phyloP scores from a whole-genome alignment of 2,113 vertebrate genomes.

The Etia nguti region DNA sequence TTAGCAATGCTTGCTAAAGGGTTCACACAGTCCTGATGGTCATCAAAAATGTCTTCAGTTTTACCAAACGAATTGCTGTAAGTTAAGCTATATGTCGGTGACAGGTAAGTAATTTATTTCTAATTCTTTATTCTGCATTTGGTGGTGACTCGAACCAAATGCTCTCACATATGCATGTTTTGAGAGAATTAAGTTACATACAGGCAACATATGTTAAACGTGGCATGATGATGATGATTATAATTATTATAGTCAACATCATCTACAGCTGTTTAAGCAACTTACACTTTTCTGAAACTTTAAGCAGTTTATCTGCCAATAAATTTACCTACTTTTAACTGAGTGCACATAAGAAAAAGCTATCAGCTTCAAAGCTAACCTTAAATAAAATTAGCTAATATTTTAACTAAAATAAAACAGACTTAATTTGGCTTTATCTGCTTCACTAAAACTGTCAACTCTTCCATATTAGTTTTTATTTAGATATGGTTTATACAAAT shows the following conservation, averaged over 20 bases:
- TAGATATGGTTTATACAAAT: not conserved
- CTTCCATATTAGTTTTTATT: not conserved
- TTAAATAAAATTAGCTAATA: not conserved
- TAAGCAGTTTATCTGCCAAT: not conserved
- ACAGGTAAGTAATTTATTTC: not conserved
- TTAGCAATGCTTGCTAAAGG: not conserved
- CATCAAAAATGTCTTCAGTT: not conserved
- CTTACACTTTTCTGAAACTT: rapidly evolving
- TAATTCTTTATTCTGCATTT: not conserved
- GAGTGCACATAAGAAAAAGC: not conserved
- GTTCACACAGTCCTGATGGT: not conserved
- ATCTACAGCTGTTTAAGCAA: not conserved
- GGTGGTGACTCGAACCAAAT: not conserved
- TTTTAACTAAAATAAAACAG: not conserved
- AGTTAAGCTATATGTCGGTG: not conserved
- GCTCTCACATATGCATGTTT: not conserved
- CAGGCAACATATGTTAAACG: not conserved
- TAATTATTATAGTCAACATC: not conserved
- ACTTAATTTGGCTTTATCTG: not conserved
- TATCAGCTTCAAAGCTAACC: not conserved
- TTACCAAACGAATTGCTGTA: not conserved
- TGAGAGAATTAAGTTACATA: not conserved
- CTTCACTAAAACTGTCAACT: not conserved
- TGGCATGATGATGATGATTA: not conserved
- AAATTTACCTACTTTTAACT: rapidly evolving